Base-by-base conservation (phyloP, 2,888 invertebrate genomes). In the Epistrophe grossulariae region DNA sequence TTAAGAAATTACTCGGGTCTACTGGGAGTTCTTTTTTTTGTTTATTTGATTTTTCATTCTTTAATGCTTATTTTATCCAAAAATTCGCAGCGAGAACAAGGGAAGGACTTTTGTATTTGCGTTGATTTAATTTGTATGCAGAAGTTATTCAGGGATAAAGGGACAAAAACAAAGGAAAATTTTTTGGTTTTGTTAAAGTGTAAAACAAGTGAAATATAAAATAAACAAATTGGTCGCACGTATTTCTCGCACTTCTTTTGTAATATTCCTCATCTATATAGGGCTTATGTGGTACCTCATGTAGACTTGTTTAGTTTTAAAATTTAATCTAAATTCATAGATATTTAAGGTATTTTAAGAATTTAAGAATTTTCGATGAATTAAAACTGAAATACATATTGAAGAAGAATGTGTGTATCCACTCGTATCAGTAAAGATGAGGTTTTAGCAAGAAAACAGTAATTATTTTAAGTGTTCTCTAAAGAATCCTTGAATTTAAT, bases 71-170 rank as follows among this genome's bases (percentile, higher is more conserved):
- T 79, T 60, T 71, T 50, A 35, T 71, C 38, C 13, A 17, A 19
- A 55, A 70, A 70, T 52, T 52, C 4, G 1, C 7, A 55, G 1
- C 31, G 1, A 13, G 15, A 24, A 15, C 7, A 19, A 70, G 35
- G 5, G 38, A 11, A 28, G n/a, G 45, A 17, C 38, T 60, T 35
- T 38, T 40, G 24, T 35, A 38, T 60, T 60, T 60, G 50, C 48
- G 38, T 55, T 55, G 52, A 55, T 80, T 66, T 60, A 80, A 76
- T 80, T 70, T 80, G 80, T 52, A 76, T 74, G 43, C 68, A 70
- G 28, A 70, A 74, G 68, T 55, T 60, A 74, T 74, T 80, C 74
- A 68, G 17, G 28, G 19, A 73, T 59, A 73, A 79, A 79, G 64
- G 66, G 48, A 66, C 48, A 24, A 38, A 40, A 40, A 52, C 50